These are phyloP conservation scores for Chromobotia macracanthus DNA, from an alignment of 2,797 vertebrate species.

Conservation along the genomic window DNA sequence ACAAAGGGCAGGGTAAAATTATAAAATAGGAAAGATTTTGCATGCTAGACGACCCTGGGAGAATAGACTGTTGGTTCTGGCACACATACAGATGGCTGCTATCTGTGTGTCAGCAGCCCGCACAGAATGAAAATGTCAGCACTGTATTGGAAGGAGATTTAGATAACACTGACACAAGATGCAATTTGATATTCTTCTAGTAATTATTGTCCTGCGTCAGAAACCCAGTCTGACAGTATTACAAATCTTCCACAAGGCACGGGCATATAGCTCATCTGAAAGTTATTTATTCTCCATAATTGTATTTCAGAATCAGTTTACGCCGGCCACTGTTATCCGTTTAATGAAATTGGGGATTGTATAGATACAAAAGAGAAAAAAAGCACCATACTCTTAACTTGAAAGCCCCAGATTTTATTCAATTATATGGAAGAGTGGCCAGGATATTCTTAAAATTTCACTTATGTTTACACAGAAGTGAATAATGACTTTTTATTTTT, in stretches of 20 bases:
- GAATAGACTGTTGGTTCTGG: constrained; percentile 21
- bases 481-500: no score
- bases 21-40: constrained; percentile 14
- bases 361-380: background rate
- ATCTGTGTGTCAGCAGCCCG: background rate
- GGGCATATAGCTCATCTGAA: background rate
- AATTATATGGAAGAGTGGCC: background rate
- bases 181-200: background rate
- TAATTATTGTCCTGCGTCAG: background rate
- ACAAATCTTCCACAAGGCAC: background rate
- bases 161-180: constrained; percentile 8
- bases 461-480: background rate
- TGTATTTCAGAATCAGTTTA: background rate
- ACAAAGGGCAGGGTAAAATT: background rate
- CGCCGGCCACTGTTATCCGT: background rate
- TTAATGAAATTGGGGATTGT: background rate
- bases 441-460: background rate
- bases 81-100: constrained; percentile 11
- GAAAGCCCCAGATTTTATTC: background rate
- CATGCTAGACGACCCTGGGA: background rate
- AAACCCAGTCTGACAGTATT: background rate
- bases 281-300: no score
- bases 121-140: constrained; percentile 20
- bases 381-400: background rate
- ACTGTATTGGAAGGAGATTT: background rate